A percentile compares a stretch with the other conserved stretches of the same genome.
Evolutionary conservation across 2,797 vertebrate species (phyloP).

Genomic region (Anabas testudineus): DNA sequence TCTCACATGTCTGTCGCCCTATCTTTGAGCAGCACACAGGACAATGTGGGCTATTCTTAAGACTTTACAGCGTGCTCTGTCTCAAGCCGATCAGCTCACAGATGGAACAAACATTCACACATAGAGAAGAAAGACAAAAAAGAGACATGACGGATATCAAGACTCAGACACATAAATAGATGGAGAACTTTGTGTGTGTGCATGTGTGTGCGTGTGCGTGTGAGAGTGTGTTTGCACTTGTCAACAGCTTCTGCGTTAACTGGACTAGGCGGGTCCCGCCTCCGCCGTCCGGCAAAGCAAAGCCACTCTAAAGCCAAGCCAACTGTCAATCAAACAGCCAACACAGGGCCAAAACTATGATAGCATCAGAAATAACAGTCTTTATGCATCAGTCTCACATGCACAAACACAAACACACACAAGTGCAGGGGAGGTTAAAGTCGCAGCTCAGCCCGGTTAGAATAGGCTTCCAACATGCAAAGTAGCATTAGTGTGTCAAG

Average conservation of each 20-base stretch:
- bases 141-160: conserved; percentile 58
- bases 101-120: conserved; percentile 75
- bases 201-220: background rate
- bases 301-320: conserved; percentile 64
- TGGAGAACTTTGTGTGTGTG: conserved; percentile 59
- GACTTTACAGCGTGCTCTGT: conserved; percentile 64
- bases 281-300: conserved; percentile 62
- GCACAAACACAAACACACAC: conserved; percentile 24
- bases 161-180: conserved; percentile 64
- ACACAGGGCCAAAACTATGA: conserved; percentile 65
- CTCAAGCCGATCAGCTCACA: conserved; percentile 56
- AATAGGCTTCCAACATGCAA: conserved; percentile 81
- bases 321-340: conserved; percentile 72
- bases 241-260: conserved; percentile 56
- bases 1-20: conserved; percentile 83
- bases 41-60: conserved; percentile 83
- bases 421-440: conserved; percentile 58
- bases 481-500: conserved; percentile 85
- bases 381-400: conserved; percentile 71
- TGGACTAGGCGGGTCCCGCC: conserved; percentile 64
- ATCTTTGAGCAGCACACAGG: conserved; percentile 75
- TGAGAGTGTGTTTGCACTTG: conserved; percentile 57
- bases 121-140: conserved; percentile 46
- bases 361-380: conserved; percentile 78
- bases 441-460: conserved; percentile 72